phyloP scores from a whole-genome alignment of 2,113 vertebrate genomes.

The Pygoscelis antarcticus region DNA sequence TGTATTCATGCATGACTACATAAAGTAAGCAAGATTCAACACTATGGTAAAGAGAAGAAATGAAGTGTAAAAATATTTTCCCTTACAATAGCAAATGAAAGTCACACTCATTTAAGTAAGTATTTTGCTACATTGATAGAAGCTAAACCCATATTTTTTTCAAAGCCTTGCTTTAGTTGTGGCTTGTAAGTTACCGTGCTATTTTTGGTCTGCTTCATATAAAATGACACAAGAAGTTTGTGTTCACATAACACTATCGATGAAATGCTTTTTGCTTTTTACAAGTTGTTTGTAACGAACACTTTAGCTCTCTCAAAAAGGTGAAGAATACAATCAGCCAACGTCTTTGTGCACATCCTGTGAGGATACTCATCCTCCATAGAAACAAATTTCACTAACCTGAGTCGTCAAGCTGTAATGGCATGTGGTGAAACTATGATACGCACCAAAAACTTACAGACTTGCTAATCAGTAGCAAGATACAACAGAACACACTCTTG shows the following conservation, averaged over 20 bases:
- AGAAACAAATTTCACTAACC: background rate
- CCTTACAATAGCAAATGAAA: background rate
- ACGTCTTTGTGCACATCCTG: rapidly evolving
- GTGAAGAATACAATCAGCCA: background rate
- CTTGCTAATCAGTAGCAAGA: background rate
- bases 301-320: background rate
- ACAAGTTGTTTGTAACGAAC: background rate
- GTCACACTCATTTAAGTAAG: slow-evolving; percentile 13
- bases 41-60: slow-evolving; percentile 22
- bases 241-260: background rate
- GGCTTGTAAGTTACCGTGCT: background rate
- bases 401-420: background rate
- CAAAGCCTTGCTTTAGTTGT: background rate
- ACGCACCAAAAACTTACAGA: background rate
- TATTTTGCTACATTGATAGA: slow-evolving; percentile 8
- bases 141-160: background rate
- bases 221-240: background rate
- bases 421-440: background rate
- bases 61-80: slow-evolving; percentile 30
- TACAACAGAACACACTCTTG: background rate
- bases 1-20: background rate
- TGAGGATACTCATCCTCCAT: background rate
- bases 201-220: background rate
- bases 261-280: background rate
- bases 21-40: slow-evolving; percentile 10